phyloP scores from a whole-genome alignment of 2,113 vertebrate species.

The Passer montanus region DNA sequence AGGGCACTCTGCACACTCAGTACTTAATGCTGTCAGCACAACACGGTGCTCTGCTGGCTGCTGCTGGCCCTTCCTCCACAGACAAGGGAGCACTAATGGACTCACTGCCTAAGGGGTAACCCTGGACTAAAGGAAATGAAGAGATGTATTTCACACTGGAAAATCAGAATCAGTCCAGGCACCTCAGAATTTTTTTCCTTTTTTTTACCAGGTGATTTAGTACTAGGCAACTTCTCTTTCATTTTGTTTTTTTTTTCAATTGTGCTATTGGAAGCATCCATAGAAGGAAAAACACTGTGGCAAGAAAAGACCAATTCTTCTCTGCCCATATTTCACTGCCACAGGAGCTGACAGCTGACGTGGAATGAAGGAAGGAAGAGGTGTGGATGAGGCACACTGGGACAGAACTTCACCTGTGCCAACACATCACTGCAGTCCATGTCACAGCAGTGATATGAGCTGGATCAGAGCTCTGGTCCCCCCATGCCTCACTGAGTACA shows the following conservation, averaged over 20 bases:
- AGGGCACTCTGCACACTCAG: background rate
- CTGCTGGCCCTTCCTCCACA: background rate
- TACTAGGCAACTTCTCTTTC: background rate
- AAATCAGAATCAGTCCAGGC: background rate
- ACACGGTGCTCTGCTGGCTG: background rate
- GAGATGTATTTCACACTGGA: background rate
- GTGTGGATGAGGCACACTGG: accelerated
- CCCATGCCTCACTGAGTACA: background rate
- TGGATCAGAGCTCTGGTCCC: background rate
- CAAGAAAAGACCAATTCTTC: background rate
- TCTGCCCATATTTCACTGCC: background rate
- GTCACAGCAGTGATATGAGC: background rate
- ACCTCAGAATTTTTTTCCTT: background rate
- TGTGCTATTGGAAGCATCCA: background rate
- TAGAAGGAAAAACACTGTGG: background rate
- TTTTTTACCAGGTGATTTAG: background rate
- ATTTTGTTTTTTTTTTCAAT: background rate
- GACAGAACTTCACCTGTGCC: background rate
- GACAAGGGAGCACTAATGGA: background rate
- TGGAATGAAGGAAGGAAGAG: background rate
- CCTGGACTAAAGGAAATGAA: background rate
- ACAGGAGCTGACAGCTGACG: background rate
- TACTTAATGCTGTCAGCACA: background rate
- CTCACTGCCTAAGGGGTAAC: background rate
- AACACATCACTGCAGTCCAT: background rate